Evolutionary conservation across 2,113 vertebrate genomes (phyloP).

Genomic region (Bujurquina vittata): DNA sequence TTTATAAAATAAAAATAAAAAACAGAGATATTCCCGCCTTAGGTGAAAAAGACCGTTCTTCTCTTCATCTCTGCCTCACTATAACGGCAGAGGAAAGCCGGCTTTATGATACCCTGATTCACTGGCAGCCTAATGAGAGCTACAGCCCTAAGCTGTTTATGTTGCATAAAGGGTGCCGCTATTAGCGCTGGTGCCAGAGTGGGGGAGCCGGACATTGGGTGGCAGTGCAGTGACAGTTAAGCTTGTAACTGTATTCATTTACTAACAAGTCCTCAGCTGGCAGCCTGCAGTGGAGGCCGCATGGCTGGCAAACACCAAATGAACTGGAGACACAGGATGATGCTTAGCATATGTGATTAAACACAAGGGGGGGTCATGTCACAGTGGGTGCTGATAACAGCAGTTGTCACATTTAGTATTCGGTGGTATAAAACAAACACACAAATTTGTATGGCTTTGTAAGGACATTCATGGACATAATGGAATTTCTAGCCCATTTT

Average conservation of each 20-base stretch:
- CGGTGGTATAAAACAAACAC: neutral
- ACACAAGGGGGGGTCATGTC: slow-evolving; percentile 2
- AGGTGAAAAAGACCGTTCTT: neutral
- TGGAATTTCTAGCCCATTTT: neutral
- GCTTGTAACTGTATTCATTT: slow-evolving; percentile 12
- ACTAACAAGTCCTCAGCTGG: slow-evolving; percentile 9
- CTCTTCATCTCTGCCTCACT: neutral
- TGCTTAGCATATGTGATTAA: slow-evolving; percentile 22
- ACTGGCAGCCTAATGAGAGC: slow-evolving; percentile 52
- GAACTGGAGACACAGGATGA: neutral
- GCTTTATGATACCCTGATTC: slow-evolving; percentile 45
- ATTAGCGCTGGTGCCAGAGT: slow-evolving; percentile 38
- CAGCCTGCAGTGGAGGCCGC: neutral
- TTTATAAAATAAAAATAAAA: neutral
- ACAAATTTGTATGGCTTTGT: neutral
- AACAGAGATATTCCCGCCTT: slow-evolving; percentile 18
- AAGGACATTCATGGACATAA: neutral
- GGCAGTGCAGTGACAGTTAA: slow-evolving; percentile 21
- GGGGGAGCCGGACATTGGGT: slow-evolving; percentile 13
- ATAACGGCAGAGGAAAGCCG: slow-evolving; percentile 24
- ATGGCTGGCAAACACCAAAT: neutral
- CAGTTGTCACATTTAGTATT: neutral
- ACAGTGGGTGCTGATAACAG: neutral
- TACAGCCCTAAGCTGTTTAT: slow-evolving; percentile 53
- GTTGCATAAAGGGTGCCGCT: slow-evolving; percentile 39